Base-by-base conservation (phyloP, 2,113 vertebrate species). In the Heterochromis multidens region DNA sequence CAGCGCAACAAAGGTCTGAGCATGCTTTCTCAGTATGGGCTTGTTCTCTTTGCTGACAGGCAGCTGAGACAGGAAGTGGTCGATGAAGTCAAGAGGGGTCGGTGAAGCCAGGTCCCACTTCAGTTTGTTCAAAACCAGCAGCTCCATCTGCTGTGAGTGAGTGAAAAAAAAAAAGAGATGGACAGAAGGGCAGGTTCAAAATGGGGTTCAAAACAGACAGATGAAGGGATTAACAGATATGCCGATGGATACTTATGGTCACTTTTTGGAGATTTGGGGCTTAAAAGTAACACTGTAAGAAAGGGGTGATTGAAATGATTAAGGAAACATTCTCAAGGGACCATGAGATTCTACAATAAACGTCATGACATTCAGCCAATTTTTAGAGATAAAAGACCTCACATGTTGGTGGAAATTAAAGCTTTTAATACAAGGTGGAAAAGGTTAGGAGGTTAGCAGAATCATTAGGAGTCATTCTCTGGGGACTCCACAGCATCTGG, bases 51-150 rank as follows among this genome's bases (percentile, higher is more conserved):
- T 96, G 54, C 96, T 95, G 94, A 98, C 96, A 5, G 97, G 96
- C 95, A 98, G 97, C 92, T 97, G 98, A 94, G 95, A 96, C 84
- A 99, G 97, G 94, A 98, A 99, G 95, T 98, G 97, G 91, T 99
- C 98, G 72, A 98, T 97, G 96, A 99, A 99, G 88, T 98, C 98
- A 35, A 98, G 97, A 16, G 98, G 97, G 49, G 98, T 98, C 89
- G 97, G 97, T 40, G 98, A 97, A 0, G 98, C 97, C 95, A 99
- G 95, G 95, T 98, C 97, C 98, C 98, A 99, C 94, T 98, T 98
- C 92, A 99, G 96, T 85, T 98, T 99, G 96, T 97, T 98, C 95
- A 99, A 94, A 90, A 98, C 96, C 65, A 98, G 93, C 91, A 99
- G 95, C 95, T 99, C 98, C 98, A 98, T 98, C 95, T 98, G 96